Base-by-base conservation (phyloP, 30 jellyfish, hydroid and myxozoan genomes). In the Mastigias papua region DNA sequence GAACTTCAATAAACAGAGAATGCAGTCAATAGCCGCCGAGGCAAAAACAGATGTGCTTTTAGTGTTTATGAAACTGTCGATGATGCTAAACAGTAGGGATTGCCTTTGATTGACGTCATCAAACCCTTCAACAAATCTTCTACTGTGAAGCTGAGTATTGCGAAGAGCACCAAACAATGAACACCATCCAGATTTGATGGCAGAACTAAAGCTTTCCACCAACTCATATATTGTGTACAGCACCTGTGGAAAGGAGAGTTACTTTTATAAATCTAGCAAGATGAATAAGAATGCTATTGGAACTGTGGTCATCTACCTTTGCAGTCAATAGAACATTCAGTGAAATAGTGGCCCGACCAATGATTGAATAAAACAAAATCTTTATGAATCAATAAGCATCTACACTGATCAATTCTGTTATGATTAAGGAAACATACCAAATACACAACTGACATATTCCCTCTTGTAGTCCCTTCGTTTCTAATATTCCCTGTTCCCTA, bases 111-210 rank as follows among this genome's bases (percentile, higher is more conserved):
- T 95, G 65, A 93, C 84, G 88, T 95, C 99, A 81, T 95, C 97
- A 73, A 95, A 89, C 9, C 95, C 99, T 37, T 90, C 98, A 67
- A 85, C 37, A 69, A 90, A 50, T 16, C 93, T 89, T 31, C 98
- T 93, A 58, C 92, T 93, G 91, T 78, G 90, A 27, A 95, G 90
- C 57, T 95, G 96, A 13, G 97, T 82, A 76, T 90, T 90, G 58
- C 97, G 93, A n/a, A 95, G 82, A 5, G 99, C 98, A 25, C 98
- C 93, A 69, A 95, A 90, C 33, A 95, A 82, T 2, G 99, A 81
- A 46, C 99, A 82, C 99, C 99, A 95, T 23, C 99, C 99, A 7
- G 99, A 95, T 35, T 95, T 95, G 42, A 95, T 86, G n/a, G 97
- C 70, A 21, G 95, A 83, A 25, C 94, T 65, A 74, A 90, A 95